phyloP scores from a whole-genome alignment of 2,113 vertebrate species.

The Anseranas semipalmata region DNA sequence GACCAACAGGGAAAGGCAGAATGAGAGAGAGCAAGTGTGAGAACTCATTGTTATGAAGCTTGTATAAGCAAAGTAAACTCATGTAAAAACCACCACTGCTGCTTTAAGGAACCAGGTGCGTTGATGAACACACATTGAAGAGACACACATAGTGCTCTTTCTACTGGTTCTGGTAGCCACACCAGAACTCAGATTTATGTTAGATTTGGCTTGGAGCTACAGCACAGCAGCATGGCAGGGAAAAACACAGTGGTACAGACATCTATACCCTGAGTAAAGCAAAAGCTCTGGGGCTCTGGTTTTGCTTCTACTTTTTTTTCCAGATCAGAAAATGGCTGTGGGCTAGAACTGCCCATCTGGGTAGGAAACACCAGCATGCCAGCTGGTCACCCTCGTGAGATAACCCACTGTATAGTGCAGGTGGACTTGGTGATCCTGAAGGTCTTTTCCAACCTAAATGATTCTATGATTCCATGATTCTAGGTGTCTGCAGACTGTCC shows the following conservation, averaged over 20 bases:
- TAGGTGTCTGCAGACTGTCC: neutral
- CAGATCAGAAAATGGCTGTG: neutral
- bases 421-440: neutral
- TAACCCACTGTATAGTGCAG: fast-evolving
- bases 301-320: neutral
- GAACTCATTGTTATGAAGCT: neutral
- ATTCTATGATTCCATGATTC: neutral
- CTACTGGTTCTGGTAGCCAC: neutral
- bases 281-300: neutral
- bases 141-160: neutral
- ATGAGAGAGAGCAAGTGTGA: neutral
- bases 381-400: neutral
- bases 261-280: neutral
- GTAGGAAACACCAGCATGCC: neutral
- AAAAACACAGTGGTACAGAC: neutral
- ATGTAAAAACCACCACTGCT: neutral
- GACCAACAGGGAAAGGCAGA: neutral
- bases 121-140: neutral
- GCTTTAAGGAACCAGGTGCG: neutral
- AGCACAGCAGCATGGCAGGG: neutral
- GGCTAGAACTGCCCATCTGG: neutral
- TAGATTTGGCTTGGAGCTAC: neutral
- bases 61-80: neutral
- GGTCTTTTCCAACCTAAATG: neutral
- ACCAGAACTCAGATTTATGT: neutral